A percentile compares a stretch with the other conserved stretches of the same genome.
phyloP scores from a whole-genome alignment of 2,797 vertebrate species.

The Pseudochirops cupreus region DNA sequence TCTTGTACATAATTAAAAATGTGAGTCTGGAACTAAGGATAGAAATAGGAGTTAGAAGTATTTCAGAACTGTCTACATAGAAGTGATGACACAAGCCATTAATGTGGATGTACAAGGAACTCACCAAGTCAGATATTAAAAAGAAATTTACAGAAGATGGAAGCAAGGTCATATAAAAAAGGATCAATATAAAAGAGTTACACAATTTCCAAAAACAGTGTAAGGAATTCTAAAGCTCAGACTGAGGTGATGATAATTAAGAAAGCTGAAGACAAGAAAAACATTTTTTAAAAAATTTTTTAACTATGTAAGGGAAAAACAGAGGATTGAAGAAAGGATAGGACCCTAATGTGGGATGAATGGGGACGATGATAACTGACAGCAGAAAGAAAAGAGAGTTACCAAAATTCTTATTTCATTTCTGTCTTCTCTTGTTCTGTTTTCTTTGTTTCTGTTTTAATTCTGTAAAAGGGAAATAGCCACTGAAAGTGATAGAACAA shows the following conservation, averaged over 20 bases:
- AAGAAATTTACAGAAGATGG: neutral
- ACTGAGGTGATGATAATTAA: neutral
- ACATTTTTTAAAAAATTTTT: neutral
- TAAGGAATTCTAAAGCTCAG: neutral
- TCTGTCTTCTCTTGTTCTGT: neutral
- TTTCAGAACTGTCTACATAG: neutral
- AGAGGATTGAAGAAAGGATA: neutral
- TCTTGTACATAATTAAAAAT: neutral
- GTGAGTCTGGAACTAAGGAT: neutral
- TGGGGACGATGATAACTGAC: neutral
- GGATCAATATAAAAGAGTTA: neutral
- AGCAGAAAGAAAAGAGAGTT: neutral
- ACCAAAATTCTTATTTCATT: neutral
- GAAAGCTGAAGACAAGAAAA: neutral
- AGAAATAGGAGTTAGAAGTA: neutral
- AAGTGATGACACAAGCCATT: neutral
- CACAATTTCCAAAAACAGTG: neutral
- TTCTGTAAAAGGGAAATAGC: neutral
- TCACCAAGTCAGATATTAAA: neutral
- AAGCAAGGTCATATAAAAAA: neutral
- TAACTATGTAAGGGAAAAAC: neutral
- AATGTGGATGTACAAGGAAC: neutral
- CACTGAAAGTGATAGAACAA: neutral
- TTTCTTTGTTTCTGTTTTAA: neutral
- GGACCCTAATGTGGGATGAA: neutral